phyloP scores from a whole-genome alignment of 2,113 vertebrate species.

The Electrona antarctica region DNA sequence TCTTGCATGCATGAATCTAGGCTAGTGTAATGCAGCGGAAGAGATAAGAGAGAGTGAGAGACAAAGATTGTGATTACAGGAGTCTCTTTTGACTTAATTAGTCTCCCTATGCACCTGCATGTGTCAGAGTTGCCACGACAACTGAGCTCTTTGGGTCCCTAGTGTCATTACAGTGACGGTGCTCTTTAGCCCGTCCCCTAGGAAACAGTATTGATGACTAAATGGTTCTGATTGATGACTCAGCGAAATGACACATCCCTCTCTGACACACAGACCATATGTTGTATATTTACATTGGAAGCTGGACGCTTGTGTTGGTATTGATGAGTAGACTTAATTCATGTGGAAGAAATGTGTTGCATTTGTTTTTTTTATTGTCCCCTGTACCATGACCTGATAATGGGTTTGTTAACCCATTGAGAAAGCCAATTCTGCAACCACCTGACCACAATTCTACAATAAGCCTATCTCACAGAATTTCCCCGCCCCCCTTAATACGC shows the following conservation, averaged over 20 bases:
- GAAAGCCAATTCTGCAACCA: no score
- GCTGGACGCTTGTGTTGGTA: no score
- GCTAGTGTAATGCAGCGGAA: not conserved
- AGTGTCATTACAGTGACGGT: constrained; percentile 29
- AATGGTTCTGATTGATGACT: not conserved
- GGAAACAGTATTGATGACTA: constrained; percentile 53
- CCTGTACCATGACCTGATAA: no score
- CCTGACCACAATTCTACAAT: no score
- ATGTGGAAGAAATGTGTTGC: no score
- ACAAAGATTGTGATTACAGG: constrained; percentile 50
- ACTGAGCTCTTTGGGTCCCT: constrained; percentile 42
- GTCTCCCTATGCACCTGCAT: constrained; percentile 49
- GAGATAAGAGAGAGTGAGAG: not conserved
- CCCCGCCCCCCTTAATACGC: no score
- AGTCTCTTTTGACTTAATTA: constrained; percentile 20
- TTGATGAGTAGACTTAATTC: no score
- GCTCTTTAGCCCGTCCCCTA: constrained; percentile 34
- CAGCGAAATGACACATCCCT: no score
- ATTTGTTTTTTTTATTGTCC: no score
- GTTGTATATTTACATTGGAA: no score
- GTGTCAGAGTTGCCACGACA: constrained; percentile 54
- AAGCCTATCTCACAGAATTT: no score
- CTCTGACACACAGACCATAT: no score
- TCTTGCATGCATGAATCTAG: not conserved
- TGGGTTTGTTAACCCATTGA: not conserved